Evolutionary conservation across 2,797 vertebrate genomes (phyloP).

Genomic region (Sciaenops ocellatus): DNA sequence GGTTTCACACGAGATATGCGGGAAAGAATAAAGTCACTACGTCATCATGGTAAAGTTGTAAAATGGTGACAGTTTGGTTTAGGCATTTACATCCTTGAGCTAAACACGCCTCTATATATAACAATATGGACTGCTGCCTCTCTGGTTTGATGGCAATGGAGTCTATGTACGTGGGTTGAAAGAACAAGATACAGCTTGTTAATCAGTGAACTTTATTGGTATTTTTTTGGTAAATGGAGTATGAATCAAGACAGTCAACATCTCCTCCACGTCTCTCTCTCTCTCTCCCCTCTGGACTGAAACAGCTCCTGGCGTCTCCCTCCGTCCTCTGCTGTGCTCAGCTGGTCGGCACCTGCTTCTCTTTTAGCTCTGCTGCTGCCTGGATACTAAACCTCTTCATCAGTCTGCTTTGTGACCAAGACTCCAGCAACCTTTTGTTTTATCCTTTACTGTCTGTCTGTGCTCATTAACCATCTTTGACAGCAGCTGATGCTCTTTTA

Average conservation of each 20-base stretch:
- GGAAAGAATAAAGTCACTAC: too few relatives aligned
- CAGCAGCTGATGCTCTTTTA: conserved; percentile 39
- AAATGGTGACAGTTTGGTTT: too few relatives aligned
- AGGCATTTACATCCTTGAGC: too few relatives aligned
- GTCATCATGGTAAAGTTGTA: too few relatives aligned
- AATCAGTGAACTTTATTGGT: too few relatives aligned
- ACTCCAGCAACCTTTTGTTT: conserved; percentile 57
- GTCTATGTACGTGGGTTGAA: too few relatives aligned
- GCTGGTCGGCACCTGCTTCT: conserved; percentile 47
- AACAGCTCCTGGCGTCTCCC: conserved; percentile 19
- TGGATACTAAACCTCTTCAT: conserved; percentile 64
- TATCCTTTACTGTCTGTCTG: conserved; percentile 29
- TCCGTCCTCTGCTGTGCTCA: conserved; percentile 26
- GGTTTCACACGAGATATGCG: too few relatives aligned
- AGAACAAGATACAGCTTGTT: too few relatives aligned
- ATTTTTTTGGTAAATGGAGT: neutral
- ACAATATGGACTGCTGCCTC: too few relatives aligned
- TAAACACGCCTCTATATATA: too few relatives aligned
- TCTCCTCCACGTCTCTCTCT: neutral
- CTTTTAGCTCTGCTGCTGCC: conserved; percentile 58
- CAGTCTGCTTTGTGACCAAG: conserved; percentile 50
- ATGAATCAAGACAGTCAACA: neutral
- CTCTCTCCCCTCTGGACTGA: neutral
- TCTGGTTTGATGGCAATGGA: too few relatives aligned
- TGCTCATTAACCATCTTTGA: conserved; percentile 46